phyloP scores from a whole-genome alignment of 2,888 invertebrate species.

The Crepidodera aurea region DNA sequence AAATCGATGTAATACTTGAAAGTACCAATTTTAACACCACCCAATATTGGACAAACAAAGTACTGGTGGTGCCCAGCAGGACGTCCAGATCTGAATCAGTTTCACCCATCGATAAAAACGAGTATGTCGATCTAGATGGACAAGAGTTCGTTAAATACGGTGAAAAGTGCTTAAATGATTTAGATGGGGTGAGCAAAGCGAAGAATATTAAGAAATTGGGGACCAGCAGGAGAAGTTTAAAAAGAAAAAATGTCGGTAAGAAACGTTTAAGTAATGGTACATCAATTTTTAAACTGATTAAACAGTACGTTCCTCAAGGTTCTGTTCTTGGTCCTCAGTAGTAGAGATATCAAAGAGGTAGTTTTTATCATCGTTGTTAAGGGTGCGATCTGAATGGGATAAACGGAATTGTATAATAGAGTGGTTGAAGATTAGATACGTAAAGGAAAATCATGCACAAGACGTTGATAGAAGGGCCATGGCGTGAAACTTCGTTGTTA shows the following conservation, averaged over 20 bases:
- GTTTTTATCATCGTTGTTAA: too few relatives aligned
- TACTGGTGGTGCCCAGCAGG: conserved; percentile 38
- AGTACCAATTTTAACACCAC: conserved; percentile 40
- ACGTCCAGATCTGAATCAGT: conserved; percentile 32
- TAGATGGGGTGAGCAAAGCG: conserved; percentile 70
- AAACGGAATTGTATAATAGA: too few relatives aligned
- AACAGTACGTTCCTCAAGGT: too few relatives aligned
- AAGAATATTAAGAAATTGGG: conserved; percentile 41
- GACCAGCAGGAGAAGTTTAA: conserved; percentile 40
- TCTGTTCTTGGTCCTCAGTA: too few relatives aligned
- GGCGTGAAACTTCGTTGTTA: too few relatives aligned
- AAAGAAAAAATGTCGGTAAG: conserved; percentile 36
- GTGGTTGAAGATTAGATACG: too few relatives aligned
- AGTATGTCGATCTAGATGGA: not conserved
- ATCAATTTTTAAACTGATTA: too few relatives aligned
- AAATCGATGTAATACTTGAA: conserved; percentile 40
- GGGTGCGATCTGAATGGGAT: too few relatives aligned
- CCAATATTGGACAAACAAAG: conserved; percentile 46
- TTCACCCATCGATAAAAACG: conserved; percentile 20
- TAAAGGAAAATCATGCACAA: too few relatives aligned
- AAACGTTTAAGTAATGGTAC: too few relatives aligned
- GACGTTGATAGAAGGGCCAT: too few relatives aligned
- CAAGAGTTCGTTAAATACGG: conserved; percentile 15
- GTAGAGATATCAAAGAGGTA: too few relatives aligned
- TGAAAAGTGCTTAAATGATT: conserved; percentile 64